These are phyloP conservation scores for Eupithecia centaureata DNA, from an alignment of 2,888 invertebrate species.

Conservation along the genomic window DNA sequence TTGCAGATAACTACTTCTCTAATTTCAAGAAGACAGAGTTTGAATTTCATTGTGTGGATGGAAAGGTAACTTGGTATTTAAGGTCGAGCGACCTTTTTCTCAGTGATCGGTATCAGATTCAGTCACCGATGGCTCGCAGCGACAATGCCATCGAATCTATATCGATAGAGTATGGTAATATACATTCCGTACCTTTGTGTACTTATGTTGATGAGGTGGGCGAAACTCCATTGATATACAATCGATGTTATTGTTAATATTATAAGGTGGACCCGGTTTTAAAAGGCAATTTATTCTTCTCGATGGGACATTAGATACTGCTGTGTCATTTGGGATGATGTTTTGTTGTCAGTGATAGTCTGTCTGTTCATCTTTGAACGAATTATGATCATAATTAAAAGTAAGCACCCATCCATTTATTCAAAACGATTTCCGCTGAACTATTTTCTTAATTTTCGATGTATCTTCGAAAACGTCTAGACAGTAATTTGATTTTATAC, in stretches of 20 bases:
- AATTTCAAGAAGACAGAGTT: conserved; percentile 46
- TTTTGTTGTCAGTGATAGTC: conserved; percentile 27
- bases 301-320: conserved; percentile 73
- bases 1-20: conserved; percentile 38
- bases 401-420: not conserved
- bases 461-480: conserved; percentile 28
- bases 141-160: conserved; percentile 71
- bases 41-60: conserved; percentile 44
- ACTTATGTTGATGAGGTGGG: conserved; percentile 82
- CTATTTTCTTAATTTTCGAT: not conserved
- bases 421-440: not conserved
- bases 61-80: conserved; percentile 54
- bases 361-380: not conserved
- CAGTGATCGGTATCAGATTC: conserved; percentile 71
- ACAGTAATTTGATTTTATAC: conserved; percentile 8
- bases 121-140: conserved; percentile 71
- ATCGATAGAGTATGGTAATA: conserved; percentile 66
- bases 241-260: conserved; percentile 77
- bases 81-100: conserved; percentile 73
- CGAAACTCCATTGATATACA: conserved; percentile 80
- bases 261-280: conserved; percentile 72
- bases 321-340: conserved; percentile 62
- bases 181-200: conserved; percentile 76
- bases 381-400: not conserved
- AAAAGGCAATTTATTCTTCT: conserved; percentile 76